These are phyloP conservation scores for Anguilla japonica DNA, from an alignment of 2,113 vertebrate genomes.

Conservation along the genomic window DNA sequence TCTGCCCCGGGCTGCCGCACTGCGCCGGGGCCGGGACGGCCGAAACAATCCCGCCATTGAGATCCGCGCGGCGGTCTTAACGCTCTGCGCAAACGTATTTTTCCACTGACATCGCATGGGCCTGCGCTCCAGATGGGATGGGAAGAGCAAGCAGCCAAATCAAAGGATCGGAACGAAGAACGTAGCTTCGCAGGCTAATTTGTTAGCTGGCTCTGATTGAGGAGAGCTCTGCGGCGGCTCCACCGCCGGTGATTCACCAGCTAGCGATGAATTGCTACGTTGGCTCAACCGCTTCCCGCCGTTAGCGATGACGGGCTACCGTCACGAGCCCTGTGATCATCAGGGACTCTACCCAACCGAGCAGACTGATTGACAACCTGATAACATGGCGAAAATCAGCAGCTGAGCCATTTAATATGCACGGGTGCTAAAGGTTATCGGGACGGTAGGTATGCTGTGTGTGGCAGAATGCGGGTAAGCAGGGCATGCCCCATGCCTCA, in stretches of 20 bases:
- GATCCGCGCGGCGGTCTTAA: too few relatives aligned
- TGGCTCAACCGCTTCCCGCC: neutral
- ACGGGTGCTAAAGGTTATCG: neutral
- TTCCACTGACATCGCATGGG: too few relatives aligned
- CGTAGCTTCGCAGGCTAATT: neutral
- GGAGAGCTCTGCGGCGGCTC: neutral
- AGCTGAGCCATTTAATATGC: neutral
- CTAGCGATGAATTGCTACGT: neutral
- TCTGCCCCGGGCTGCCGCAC: too few relatives aligned
- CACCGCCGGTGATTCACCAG: neutral
- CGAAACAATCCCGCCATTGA: too few relatives aligned
- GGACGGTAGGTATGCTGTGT: too few relatives aligned
- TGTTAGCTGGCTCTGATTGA: neutral
- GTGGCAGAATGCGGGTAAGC: too few relatives aligned
- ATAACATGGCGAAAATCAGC: neutral
- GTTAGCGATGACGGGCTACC: neutral
- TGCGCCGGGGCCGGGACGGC: too few relatives aligned
- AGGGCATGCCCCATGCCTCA: too few relatives aligned
- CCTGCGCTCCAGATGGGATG: too few relatives aligned
- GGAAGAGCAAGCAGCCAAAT: neutral
- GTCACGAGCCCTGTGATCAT: neutral
- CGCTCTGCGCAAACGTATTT: too few relatives aligned
- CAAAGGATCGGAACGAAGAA: neutral
- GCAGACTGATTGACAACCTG: neutral
- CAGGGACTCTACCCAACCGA: neutral